Base-by-base conservation (phyloP, 2,797 vertebrate genomes). In the Sebastes flavidus region DNA sequence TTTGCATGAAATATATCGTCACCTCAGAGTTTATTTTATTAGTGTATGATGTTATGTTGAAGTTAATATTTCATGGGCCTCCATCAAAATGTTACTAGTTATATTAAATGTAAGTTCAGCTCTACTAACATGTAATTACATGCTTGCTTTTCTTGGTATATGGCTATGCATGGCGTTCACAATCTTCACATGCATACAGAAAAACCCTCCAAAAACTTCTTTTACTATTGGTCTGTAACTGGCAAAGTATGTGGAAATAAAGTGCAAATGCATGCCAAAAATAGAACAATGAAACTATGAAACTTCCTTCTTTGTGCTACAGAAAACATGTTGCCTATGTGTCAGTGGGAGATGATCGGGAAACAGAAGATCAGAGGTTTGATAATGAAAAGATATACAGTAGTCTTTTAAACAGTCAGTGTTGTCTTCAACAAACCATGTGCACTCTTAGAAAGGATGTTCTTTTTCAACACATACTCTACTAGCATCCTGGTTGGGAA, bases 51-150 rank as follows among this genome's bases (percentile, higher is more conserved):
- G 32, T 27, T 9, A 24, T 59, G 72, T 65, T 52, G 4, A 27
- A n/a, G 24, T 63, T 20, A 49, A 49, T 8, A 49, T 49, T 75
- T 60, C 46, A 55, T 65, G 58, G n/a, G 63, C 54, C 22, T 69
- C 2, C 1, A 25, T 36, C 34, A 36, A 36, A 36, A 36, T 36
- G 5, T 60, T 55, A 14, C 6, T 22, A 34, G 6, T 55, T 46
- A 9, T 42, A 56, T 68, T 55, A 46, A 61, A 38, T 65, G 30
- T 63, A 10, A 75, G 14, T 46, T 62, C 4, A 63, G 61, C 59
- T 78, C 75, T 27, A 87, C 83, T 89, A 85, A 85, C 73, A 14
- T 88, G 80, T 85, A 46, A 79, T 79, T 49, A 77, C 55, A 16
- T 83, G 87, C 86, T 83, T 89, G 86, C 54, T 61, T 82, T 69